Conservation (phyloP, 2,113 vertebrate species). For the Gymnobelideus leadbeateri region DNA sequence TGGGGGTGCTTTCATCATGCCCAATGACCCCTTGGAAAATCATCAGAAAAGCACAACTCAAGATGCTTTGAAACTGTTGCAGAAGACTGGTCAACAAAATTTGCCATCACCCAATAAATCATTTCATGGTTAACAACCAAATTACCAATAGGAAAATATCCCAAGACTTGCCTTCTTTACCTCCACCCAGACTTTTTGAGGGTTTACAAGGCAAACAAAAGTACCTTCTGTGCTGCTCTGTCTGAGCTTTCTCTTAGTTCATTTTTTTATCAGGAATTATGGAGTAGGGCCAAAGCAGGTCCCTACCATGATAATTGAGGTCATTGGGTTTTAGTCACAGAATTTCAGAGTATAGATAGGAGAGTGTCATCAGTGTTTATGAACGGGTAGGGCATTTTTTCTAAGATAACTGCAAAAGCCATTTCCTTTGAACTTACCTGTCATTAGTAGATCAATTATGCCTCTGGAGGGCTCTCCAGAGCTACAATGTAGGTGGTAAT, state of each 20-base stretch:
- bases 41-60: neutral
- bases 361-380: neutral
- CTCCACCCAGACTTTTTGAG: neutral
- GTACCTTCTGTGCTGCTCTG: neutral
- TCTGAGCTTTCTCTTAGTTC: neutral
- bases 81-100: neutral
- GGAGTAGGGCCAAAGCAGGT: neutral
- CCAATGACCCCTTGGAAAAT: neutral
- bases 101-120: neutral
- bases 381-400: neutral
- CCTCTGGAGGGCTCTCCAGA: neutral
- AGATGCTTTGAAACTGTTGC: neutral
- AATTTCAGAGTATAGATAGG: neutral
- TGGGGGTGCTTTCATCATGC: neutral
- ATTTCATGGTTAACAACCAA: neutral
- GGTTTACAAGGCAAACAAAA: neutral
- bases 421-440: neutral
- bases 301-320: neutral
- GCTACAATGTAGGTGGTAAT: neutral
- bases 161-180: neutral
- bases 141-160: neutral
- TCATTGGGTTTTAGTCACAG: neutral
- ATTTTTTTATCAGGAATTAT: neutral
- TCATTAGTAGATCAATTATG: neutral
- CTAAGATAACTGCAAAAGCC: neutral